Evolutionary conservation across 2,888 invertebrate genomes (phyloP).

Genomic region (Campopleginae sp.): DNA sequence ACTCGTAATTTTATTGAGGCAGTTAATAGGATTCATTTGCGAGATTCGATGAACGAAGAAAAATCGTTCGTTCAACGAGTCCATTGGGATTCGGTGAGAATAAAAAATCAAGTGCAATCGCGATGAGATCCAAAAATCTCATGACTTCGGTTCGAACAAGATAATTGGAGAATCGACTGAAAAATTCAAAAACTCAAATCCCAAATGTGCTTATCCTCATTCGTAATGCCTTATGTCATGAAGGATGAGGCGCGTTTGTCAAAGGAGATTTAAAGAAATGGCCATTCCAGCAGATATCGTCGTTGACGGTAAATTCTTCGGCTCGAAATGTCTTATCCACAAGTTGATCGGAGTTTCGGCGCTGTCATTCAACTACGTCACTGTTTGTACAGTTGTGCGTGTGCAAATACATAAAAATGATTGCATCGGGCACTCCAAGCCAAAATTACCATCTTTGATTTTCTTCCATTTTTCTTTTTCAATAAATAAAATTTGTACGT

Average conservation of each 20-base stretch:
- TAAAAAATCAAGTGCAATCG: constrained; percentile 13
- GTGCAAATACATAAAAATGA: not conserved
- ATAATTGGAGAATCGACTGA: not conserved
- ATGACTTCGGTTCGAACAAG: not conserved
- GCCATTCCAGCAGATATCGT: not conserved
- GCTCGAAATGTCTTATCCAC: not conserved
- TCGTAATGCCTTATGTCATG: not conserved
- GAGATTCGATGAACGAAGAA: constrained; percentile 38
- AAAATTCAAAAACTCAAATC: not conserved
- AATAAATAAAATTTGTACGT: not conserved
- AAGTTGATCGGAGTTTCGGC: constrained; percentile 6
- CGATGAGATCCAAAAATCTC: not conserved
- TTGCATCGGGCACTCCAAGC: not conserved
- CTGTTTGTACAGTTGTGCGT: constrained; percentile 52
- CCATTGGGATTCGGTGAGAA: not conserved
- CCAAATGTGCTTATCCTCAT: not conserved
- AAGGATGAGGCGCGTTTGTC: not conserved
- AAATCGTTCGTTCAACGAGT: constrained; percentile 21
- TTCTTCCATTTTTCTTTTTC: not conserved
- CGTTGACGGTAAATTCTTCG: not conserved
- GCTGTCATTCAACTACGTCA: constrained; percentile 48
- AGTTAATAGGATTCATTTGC: not conserved
- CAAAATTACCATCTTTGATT: not conserved
- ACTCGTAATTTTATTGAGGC: constrained; percentile 31
- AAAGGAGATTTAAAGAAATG: not conserved